Evolutionary conservation across 2,113 vertebrate genomes (phyloP).

Genomic region (Nettapus auritus): DNA sequence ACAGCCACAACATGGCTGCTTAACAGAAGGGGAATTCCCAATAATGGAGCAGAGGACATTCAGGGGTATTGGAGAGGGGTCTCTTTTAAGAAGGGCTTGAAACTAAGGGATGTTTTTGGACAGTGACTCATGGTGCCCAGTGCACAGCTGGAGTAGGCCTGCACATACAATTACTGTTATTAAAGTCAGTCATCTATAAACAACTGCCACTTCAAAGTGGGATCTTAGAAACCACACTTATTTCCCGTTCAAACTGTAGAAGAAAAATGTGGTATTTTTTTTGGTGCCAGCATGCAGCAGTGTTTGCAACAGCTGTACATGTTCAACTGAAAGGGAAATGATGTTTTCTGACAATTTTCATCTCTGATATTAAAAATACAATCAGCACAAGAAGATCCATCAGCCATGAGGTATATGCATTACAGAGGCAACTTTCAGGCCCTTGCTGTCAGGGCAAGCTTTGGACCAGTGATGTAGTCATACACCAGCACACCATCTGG

Average conservation of each 20-base stretch:
- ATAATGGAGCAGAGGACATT: neutral
- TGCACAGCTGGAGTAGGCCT: slow-evolving; percentile 26
- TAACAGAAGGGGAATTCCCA: neutral
- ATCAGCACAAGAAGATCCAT: neutral
- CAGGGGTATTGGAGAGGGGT: neutral
- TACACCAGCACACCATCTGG: neutral
- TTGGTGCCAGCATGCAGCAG: neutral
- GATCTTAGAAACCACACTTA: slow-evolving; percentile 53
- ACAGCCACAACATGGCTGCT: neutral
- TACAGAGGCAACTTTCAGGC: neutral
- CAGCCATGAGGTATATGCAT: neutral
- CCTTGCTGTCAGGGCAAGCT: neutral
- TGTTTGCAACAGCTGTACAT: neutral
- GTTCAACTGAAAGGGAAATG: slow-evolving; percentile 17
- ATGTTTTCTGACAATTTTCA: neutral
- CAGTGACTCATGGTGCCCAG: neutral
- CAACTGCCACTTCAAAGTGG: neutral
- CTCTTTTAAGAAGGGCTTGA: neutral
- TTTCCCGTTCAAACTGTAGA: slow-evolving; percentile 44
- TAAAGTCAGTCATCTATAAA: slow-evolving; percentile 29
- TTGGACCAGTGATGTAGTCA: neutral
- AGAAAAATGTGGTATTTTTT: slow-evolving; percentile 16
- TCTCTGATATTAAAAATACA: neutral
- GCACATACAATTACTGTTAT: slow-evolving; percentile 4
- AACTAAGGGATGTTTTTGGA: neutral